A percentile compares a stretch with the other conserved stretches of the same genome.
Evolutionary conservation across 2,113 vertebrate genomes (phyloP).

Genomic region (Serilophus lunatus): DNA sequence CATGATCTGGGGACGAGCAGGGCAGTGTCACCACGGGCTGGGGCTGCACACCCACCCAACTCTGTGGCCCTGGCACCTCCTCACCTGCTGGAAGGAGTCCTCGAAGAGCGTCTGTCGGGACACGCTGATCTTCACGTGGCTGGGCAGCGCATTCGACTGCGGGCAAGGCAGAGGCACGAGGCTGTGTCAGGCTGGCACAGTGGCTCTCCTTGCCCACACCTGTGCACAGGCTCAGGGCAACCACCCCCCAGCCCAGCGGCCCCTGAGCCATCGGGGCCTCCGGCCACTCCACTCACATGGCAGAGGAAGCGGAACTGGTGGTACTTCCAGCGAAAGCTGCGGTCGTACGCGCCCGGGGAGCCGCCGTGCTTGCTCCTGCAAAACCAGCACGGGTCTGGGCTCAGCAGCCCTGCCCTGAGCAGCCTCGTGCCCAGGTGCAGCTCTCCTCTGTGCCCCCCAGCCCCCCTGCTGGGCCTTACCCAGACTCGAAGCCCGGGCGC

Average conservation of each 20-base stretch:
- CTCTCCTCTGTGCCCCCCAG: rapidly evolving
- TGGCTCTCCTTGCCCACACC: rapidly evolving
- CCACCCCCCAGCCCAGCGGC: not conserved
- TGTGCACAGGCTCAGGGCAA: not conserved
- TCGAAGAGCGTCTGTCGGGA: constrained; percentile 96
- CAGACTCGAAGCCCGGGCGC: constrained; percentile 93
- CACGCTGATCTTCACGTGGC: constrained; percentile 97
- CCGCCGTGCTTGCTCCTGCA: constrained; percentile 83
- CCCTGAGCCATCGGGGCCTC: too few species aligned
- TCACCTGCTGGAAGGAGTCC: constrained; percentile 97
- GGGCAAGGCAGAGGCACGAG: not conserved
- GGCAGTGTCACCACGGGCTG: not conserved
- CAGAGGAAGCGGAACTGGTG: constrained; percentile 98
- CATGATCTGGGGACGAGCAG: constrained; percentile 85
- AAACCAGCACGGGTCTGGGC: not conserved
- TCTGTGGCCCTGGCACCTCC: rapidly evolving
- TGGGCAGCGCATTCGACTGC: constrained; percentile 93
- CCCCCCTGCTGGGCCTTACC: constrained; percentile 68
- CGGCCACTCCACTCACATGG: constrained; percentile 80
- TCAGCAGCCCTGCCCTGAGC: not conserved
- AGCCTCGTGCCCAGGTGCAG: rapidly evolving
- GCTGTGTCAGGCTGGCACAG: not conserved
- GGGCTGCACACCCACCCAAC: rapidly evolving
- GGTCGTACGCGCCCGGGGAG: constrained; percentile 92
- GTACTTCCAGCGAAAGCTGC: constrained; percentile 98